A percentile compares a stretch with the other conserved stretches of the same genome.
phyloP scores from a whole-genome alignment of 2,888 invertebrate species.

The Clusia tigrina region DNA sequence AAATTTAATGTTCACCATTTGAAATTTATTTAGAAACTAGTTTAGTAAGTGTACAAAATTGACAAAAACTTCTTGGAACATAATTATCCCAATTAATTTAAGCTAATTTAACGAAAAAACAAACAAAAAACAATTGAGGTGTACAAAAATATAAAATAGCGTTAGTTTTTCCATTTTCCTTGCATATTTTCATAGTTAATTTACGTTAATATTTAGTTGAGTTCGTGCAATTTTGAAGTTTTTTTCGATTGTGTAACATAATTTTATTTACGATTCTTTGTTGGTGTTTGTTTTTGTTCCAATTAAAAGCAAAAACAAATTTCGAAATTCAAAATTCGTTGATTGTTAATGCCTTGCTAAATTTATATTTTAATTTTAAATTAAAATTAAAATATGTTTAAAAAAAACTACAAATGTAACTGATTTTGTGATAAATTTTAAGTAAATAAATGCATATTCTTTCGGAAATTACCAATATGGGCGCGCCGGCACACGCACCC shows the following conservation, averaged over 20 bases:
- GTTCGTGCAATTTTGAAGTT: slow-evolving; percentile 35
- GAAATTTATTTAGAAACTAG: slow-evolving; percentile 34
- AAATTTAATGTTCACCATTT: slow-evolving; percentile 23
- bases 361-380: too few species aligned
- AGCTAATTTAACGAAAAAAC: slow-evolving; percentile 14
- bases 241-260: too few species aligned
- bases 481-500: slow-evolving; percentile 9
- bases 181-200: slow-evolving; percentile 27
- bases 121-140: slow-evolving; percentile 10
- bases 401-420: slow-evolving; percentile 62
- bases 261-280: slow-evolving; percentile 27
- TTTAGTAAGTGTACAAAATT: slow-evolving; percentile 44
- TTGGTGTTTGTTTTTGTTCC: slow-evolving; percentile 1
- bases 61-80: slow-evolving; percentile 34
- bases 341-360: slow-evolving; percentile 63
- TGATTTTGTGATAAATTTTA: slow-evolving; percentile 65
- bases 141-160: slow-evolving; percentile 16
- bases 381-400: slow-evolving; percentile 25
- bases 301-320: slow-evolving; percentile 43
- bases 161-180: slow-evolving; percentile 13
- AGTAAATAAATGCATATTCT: slow-evolving; percentile 50
- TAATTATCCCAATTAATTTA: slow-evolving; percentile 25
- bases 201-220: slow-evolving; percentile 21
- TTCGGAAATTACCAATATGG: slow-evolving; percentile 55
- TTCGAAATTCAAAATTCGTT: slow-evolving; percentile 48